Evolutionary conservation across 2,888 invertebrate genomes (phyloP), one percentile per base, ranked within the genome.

Genomic region (Limenitis arthemis): DNA sequence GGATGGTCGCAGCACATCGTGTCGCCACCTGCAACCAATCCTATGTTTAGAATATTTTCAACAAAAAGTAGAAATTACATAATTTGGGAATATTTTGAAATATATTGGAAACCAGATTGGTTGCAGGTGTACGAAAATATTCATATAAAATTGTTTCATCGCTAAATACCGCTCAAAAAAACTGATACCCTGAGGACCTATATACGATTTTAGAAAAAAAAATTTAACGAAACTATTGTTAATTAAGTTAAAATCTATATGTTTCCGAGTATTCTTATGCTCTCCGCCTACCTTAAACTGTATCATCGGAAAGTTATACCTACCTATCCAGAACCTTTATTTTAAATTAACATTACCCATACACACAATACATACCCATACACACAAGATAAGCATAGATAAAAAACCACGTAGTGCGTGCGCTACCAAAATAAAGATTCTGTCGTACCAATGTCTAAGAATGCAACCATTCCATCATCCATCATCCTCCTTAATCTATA

Each of bases 11-110:
- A 74, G 70, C 73, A 73, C 59, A 72, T 51, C 49, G 73, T 62
- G 68, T 79, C 86, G 68, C 84, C 86, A 73, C 82, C 83, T 85
- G 84, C 82, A 86, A 73, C 76, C 79, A 80, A 79, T 75, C 70
- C 73, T 69, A 60, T 57, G 39, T 66, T 46, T 46, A 37, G 46
- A 38, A 46, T 3, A 5, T 37, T 38, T 46, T 8, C 20, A 20
- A 20, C 20, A 20, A 58, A 51, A 52, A 56, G 9, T 52, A 47
- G 36, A 52, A 41, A 30, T 41, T 6, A 38, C 31, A 30, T 12
- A 8, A n/a, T 36, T 5, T 41, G 33, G 36, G 40, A 7, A 49
- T 12, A 49, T 9, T 41, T 38, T 41, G 2, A 5, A n/a, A 29
- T 39, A n/a, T 12, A 31, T 11, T 20, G 46, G 31, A 8, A 12